These are phyloP conservation scores for Amphimallon solstitiale DNA, from an alignment of 2,888 invertebrate genomes.

Conservation along the genomic window DNA sequence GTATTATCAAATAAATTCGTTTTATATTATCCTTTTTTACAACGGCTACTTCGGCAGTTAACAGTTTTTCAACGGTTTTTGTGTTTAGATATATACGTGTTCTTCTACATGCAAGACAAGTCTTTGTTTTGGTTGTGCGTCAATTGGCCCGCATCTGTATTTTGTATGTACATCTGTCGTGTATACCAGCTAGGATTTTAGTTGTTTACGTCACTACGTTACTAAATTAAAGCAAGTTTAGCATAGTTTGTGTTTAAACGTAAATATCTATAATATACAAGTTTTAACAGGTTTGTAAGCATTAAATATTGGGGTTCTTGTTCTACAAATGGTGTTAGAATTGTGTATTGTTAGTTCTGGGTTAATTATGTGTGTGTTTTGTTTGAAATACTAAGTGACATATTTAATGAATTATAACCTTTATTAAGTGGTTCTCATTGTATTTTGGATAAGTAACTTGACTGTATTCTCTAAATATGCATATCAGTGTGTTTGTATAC, in stretches of 20 bases:
- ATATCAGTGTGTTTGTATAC: constrained; percentile 16
- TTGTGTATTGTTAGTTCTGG: neutral
- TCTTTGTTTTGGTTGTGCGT: constrained; percentile 42
- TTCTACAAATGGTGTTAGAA: no score
- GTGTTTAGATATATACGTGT: constrained; percentile 34
- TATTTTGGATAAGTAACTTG: constrained; percentile 2
- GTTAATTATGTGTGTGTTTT: constrained; percentile 19
- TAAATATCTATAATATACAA: constrained; percentile 8
- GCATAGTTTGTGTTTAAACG: constrained; percentile 18
- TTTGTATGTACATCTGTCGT: constrained; percentile 38
- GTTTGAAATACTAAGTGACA: constrained; percentile 27
- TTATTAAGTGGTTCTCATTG: neutral
- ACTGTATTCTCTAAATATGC: constrained; percentile 13
- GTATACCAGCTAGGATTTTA: constrained; percentile 24
- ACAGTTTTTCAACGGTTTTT: constrained; percentile 24
- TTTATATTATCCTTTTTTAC: constrained; percentile 11
- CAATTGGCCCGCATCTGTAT: constrained; percentile 42
- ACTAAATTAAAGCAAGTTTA: constrained; percentile 28
- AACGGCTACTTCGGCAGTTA: neutral
- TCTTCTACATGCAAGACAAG: constrained; percentile 24
- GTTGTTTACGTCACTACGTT: constrained; percentile 35
- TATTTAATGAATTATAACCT: constrained; percentile 21
- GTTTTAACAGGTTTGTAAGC: constrained; percentile 17
- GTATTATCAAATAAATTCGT: constrained; percentile 27
- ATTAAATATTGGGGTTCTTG: neutral